Base-by-base conservation (phyloP, 2,888 invertebrate genomes). In the Rhamphomyia laevipes region DNA sequence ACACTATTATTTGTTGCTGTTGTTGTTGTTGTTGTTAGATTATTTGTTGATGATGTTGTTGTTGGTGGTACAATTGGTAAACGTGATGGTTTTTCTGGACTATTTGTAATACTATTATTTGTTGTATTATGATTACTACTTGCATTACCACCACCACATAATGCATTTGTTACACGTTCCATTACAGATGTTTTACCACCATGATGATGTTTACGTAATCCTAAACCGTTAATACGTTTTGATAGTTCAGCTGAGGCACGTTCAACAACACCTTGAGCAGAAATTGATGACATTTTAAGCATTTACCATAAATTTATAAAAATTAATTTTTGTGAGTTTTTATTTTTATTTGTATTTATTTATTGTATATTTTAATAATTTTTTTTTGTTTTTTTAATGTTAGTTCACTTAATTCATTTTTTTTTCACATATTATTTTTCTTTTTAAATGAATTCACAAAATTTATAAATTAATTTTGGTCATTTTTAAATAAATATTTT, bases 261-360 rank as follows among this genome's bases (percentile, higher is more conserved):
- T 76, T 91, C 90, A 71, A 91, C 90, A 65, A 90, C 89, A 63
- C 89, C 89, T 72, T 88, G 88, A 61, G 87, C 85, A 61, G 86
- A 86, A 73, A 87, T 85, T 64, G 86, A 86, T 67, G 85, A 85
- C 85, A 85, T 85, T 65, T 52, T 57, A 42, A n/a, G 35, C 23
- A 27, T 27, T 27, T 27, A 27, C 23, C 23, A 27, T 6, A 27
- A 27, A 27, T 27, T 7, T 27, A 4, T 21, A 21, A 21, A 21
- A 21, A 21, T n/a, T 5, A 21, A 21, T 21, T 21, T 21, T 21
- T 21, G n/a, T n/a, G n/a, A n/a, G n/a, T 21, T 21, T 21, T 21
- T 21, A 4, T 21, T 21, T 21, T 21, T 21, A 21, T 21, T 21
- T 21, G 5, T 21, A n/a, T n/a, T n/a, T n/a, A n/a, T n/a, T n/a